Evolutionary conservation across 2,797 vertebrate genomes (phyloP).

Genomic region (Ctenopoma kingsleyae): DNA sequence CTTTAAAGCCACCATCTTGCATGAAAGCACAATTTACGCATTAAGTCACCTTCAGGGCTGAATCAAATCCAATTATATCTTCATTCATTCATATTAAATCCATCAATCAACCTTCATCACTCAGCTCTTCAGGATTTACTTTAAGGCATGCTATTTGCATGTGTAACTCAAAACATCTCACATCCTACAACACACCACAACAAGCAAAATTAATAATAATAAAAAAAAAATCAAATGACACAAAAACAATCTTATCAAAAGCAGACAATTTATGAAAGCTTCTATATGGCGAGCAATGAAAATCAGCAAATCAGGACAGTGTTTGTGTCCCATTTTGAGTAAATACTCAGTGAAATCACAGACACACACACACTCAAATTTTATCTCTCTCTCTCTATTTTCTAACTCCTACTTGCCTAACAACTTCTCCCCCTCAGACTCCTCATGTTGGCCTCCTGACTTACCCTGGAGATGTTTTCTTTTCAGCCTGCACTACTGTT

Average conservation of each 20-base stretch:
- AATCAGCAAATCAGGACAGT: constrained; percentile 48
- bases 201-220: constrained; percentile 21
- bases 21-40: constrained; percentile 27
- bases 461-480: constrained; percentile 31
- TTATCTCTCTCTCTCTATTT: constrained; percentile 34
- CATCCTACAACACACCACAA: constrained; percentile 57
- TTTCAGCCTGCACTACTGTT: neutral
- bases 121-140: constrained; percentile 27
- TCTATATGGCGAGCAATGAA: constrained; percentile 48
- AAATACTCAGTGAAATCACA: constrained; percentile 76
- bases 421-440: constrained; percentile 18
- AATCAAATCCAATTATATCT: constrained; percentile 40
- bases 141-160: constrained; percentile 24
- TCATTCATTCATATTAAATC: constrained; percentile 13
- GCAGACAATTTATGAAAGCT: constrained; percentile 49
- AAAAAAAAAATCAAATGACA: constrained; percentile 22
- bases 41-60: constrained; percentile 16
- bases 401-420: constrained; percentile 14
- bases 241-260: constrained; percentile 46
- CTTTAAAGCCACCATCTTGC: constrained; percentile 29
- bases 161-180: constrained; percentile 35
- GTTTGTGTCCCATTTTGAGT: constrained; percentile 51
- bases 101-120: constrained; percentile 20
- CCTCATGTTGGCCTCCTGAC: constrained; percentile 36
- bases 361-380: constrained; percentile 56